phyloP scores from a whole-genome alignment of 2,888 invertebrate genomes.

The Napeogenes sylphis region DNA sequence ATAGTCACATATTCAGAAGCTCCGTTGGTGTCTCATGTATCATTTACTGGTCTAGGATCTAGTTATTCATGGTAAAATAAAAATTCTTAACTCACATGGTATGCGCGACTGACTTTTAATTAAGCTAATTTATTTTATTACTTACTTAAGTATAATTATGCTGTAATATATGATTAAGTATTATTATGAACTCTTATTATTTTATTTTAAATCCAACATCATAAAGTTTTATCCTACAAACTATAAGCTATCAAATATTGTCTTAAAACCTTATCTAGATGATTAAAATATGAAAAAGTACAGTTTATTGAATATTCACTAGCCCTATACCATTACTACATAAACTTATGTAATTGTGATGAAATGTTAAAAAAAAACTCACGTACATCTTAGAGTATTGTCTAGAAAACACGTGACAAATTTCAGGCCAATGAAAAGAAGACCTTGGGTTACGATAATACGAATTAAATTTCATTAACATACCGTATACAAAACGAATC shows the following conservation, averaged over 20 bases:
- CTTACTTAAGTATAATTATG: constrained; percentile 23
- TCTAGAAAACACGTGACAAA: constrained; percentile 21
- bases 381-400: constrained; percentile 24
- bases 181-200: constrained; percentile 1
- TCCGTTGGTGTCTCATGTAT: constrained; percentile 44
- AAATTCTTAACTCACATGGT: constrained; percentile 29
- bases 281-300: constrained; percentile 7
- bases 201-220: neutral
- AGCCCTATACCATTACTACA: neutral
- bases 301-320: constrained; percentile 4
- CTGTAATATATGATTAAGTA: constrained; percentile 15
- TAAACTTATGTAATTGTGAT: constrained; percentile 16
- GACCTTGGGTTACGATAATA: constrained; percentile 1
- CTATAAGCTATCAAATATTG: too few relatives aligned
- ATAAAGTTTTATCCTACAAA: neutral
- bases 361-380: constrained; percentile 21
- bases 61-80: constrained; percentile 48
- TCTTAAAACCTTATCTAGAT: neutral
- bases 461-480: constrained; percentile 7
- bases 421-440: neutral
- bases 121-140: constrained; percentile 34
- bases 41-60: constrained; percentile 43
- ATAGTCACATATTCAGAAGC: constrained; percentile 42
- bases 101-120: constrained; percentile 48
- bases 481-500: constrained; percentile 12